Conservation (phyloP, 1,140 invertebrate species). For the Vollenhovia emeryi region DNA sequence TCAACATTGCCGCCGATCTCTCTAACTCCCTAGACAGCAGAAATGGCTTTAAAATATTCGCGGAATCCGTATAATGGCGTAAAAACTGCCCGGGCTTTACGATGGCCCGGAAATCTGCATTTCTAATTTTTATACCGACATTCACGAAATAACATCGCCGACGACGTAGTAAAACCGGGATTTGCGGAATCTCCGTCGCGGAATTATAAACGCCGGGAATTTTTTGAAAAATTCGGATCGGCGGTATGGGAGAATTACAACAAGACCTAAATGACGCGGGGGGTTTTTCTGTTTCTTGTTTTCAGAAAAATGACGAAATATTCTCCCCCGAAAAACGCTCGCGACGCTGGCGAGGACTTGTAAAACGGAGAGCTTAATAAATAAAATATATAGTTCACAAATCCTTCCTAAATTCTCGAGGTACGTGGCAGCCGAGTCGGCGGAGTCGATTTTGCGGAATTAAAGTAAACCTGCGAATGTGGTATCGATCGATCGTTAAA, state of each 20-base stretch:
- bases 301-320: constrained; percentile 18
- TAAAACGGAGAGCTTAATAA: background rate
- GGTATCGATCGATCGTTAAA: background rate
- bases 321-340: background rate
- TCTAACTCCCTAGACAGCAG: background rate
- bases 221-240: constrained; percentile 46
- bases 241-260: constrained; percentile 27
- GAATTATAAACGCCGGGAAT: constrained; percentile 45
- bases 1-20: background rate
- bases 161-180: constrained; percentile 47
- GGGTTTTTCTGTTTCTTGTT: too few species aligned
- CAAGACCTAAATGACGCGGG: constrained; percentile 23
- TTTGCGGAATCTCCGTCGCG: constrained; percentile 34
- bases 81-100: constrained; percentile 38
- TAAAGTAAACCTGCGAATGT: constrained; percentile 33
- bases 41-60: constrained; percentile 49
- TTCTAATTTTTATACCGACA: constrained; percentile 59
- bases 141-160: constrained; percentile 44
- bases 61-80: constrained; percentile 12
- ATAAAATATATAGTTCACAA: constrained; percentile 37
- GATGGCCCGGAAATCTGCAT: constrained; percentile 37
- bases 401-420: constrained; percentile 1
- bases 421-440: background rate
- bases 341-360: background rate
- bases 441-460: constrained; percentile 17